Base-by-base conservation (phyloP, 2,888 invertebrate species). In the Hedya salicella region DNA sequence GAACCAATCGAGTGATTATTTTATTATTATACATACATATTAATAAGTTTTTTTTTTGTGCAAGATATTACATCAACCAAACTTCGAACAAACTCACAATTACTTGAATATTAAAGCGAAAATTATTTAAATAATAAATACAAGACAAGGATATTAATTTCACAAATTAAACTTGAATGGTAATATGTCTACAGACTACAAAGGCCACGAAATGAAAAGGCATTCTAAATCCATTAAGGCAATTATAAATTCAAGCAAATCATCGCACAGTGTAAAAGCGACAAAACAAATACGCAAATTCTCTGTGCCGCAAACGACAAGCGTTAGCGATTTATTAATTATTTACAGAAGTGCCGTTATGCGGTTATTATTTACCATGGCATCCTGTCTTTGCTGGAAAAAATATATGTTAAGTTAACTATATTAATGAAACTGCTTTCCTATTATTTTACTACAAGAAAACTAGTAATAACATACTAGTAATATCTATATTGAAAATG, bases 201-300 rank as follows among this genome's bases (percentile, higher is more conserved):
- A 39, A 48, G n/a, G 8, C 32, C 6, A 11, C 19, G 25, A 46
- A 60, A 53, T 60, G 40, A 54, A 66, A 65, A 54, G 17, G 46
- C 60, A 66, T 53, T 60, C 48, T 48, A 66, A 60, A 66, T 49
- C 66, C 60, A 66, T 60, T 61, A 60, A 54, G 48, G 21, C 60
- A 60, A 66, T 66, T 66, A 66, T 54, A 30, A 42, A 66, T 54
- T 60, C 66, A 66, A 60, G 60, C 66, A 66, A 66, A 60, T 66
- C 65, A 66, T 60, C 60, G 48, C 40, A 19, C 46, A 59, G 60
- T 32, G 65, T 66, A 66, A 54, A 66, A 66, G 60, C 39, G 32
- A 54, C 60, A 61, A 61, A 60, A 61, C 61, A 66, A 66, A 66
- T 66, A 66, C 48, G 36, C 48, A 40, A 54, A 19, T 42, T 30